Base-by-base conservation (phyloP, 1,140 invertebrate genomes). In the Drosophila bifasciata region DNA sequence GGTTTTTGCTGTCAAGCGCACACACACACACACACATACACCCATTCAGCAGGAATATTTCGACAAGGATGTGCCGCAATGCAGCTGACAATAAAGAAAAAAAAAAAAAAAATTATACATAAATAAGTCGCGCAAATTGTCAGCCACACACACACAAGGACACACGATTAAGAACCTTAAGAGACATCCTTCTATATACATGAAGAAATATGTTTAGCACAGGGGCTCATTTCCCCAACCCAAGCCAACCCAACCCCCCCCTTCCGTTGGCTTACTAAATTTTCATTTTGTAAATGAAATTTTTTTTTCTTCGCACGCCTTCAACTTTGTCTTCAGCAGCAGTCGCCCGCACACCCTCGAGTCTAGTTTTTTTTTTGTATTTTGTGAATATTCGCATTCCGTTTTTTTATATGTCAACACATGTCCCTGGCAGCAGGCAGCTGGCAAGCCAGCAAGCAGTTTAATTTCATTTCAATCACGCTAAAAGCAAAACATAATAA, bases 381-480 rank as follows among this genome's bases (percentile, higher is more conserved):
- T 62, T 55, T 72, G 23, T 50, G 21, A 15, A 28, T 39, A 5
- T 45, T 58, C 52, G 43, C 32, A 32, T 45, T 13, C 36, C 48
- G 50, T 61, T 75, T 70, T 69, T 76, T 57, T 43, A n/a, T n/a
- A n/a, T 81, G 77, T 77, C 81, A 81, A 76, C 81, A 85, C 74
- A 85, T 85, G 81, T 88, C 78, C 63, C 49, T 70, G 81, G 80
- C 80, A 84, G 64, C 62, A 46, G 45, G 41, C 55, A 46, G 28
- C 9, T 3, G 9, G 28, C 9, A 11, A 23, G 23, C 23, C 6
- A 5, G 28, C 28, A 81, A 62, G 64, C 77, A 79, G 83, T 88
- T 88, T 88, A 88, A 88, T 88, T 88, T 88, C 74, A 88, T 83
- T 88, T 88, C 83, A 88, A 88, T 88, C 83, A 88, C 69, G 83